Conservation (phyloP, 2,797 vertebrate genomes). For the Heterohyrax brucei region DNA sequence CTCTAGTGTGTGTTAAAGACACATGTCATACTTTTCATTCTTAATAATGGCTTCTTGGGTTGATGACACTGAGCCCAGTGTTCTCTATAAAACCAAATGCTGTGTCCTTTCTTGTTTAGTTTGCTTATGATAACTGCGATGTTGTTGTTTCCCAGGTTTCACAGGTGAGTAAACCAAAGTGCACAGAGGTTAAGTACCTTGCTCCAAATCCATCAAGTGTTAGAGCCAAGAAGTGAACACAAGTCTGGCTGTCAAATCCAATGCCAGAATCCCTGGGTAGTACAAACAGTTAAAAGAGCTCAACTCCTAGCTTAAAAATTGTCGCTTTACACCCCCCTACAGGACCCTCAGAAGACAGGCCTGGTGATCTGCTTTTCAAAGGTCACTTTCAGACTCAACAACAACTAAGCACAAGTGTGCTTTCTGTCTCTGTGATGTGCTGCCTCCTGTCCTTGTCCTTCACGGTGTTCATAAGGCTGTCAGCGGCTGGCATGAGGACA, state of each 20-base stretch:
- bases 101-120: background rate
- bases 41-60: background rate
- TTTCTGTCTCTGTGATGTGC: background rate
- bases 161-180: background rate
- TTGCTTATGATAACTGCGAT: background rate
- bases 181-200: background rate
- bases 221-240: background rate
- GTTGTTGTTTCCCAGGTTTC: background rate
- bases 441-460: background rate
- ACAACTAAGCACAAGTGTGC: background rate
- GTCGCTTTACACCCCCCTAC: background rate
- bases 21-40: background rate
- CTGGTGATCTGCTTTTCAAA: background rate
- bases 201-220: background rate
- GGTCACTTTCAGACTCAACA: background rate
- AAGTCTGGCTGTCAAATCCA: background rate
- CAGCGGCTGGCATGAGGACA: background rate
- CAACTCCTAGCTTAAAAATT: background rate
- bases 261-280: background rate
- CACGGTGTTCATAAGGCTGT: background rate
- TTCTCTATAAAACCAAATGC: background rate
- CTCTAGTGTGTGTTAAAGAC: slow-evolving; percentile 30
- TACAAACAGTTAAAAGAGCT: background rate
- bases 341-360: background rate
- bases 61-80: background rate